Evolutionary conservation across 23 tunicate species (phyloP), one percentile per base, ranked within the genome.

Genomic region (Styela clava): DNA sequence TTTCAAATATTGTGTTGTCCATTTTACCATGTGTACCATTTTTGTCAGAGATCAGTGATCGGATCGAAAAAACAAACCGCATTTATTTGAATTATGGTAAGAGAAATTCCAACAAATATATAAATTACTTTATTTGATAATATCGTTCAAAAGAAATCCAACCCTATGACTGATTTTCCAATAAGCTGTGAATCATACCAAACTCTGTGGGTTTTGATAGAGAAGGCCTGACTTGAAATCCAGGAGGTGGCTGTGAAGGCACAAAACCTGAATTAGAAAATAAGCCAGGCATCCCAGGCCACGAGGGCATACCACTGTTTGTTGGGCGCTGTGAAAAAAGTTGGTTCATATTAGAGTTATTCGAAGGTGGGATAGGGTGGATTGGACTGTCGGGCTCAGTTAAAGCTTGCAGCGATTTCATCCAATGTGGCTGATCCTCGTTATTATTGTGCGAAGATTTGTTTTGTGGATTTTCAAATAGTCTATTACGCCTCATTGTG

Each of bases 341-440:
- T 33, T 72, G 81, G 2, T 33, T 28, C 12, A 37, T 25, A 36
- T 67, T 52, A 26, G 73, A 56, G 0, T 31, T 30, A 52, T 69
- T 62, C 30, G 69, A 34, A n/a, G 37, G 32, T 3, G 74, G 52
- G 1, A 68, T 68, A 16, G 84, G 84, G 63, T 33, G 67, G 12
- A 78, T 51, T 5, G 90, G 82, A 32, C 78, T 74, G 27, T 91
- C 97, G 12, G 44, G 84, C 62, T 91, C 97, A 31, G 84, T 83
- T 28, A 91, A 36, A 27, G 87, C 63, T 52, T 91, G 97, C 35
- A 91, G 74, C 22, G 97, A 91, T 31, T 83, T 83, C 97, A 91
- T 91, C 97, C 97, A 91, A 36, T 91, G 97, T 20, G 97, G 97
- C 23, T 88, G 84, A 34, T 91, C 97, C 28, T 91, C 97, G 29